Base-by-base conservation (phyloP, 2,888 invertebrate species). In the Cheiracanthium punctorium region DNA sequence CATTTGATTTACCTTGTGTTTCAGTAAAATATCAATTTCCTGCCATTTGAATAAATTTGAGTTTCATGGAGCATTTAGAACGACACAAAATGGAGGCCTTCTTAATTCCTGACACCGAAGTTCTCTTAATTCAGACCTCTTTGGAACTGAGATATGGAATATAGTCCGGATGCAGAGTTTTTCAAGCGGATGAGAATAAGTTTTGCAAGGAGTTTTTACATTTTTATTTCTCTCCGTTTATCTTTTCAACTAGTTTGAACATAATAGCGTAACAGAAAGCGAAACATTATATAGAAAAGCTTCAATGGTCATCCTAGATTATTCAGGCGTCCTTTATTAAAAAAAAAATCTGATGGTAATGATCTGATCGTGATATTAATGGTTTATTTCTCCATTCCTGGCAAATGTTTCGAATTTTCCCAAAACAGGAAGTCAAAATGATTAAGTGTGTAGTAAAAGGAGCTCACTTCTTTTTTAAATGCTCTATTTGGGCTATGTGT, bases 91-190 rank as follows among this genome's bases (percentile, higher is more conserved):
- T n/a, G n/a, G n/a, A n/a, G n/a, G n/a, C n/a, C n/a, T n/a, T n/a
- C n/a, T n/a, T n/a, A n/a, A n/a, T n/a, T n/a, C n/a, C n/a, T n/a
- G n/a, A n/a, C n/a, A n/a, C n/a, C n/a, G n/a, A n/a, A n/a, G n/a
- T n/a, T n/a, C n/a, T n/a, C n/a, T n/a, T n/a, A n/a, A n/a, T n/a
- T n/a, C n/a, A n/a, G n/a, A n/a, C n/a, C n/a, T n/a, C n/a, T n/a
- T n/a, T n/a, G n/a, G n/a, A n/a, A n/a, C n/a, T n/a, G n/a, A n/a
- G n/a, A n/a, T n/a, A n/a, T n/a, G n/a, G n/a, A n/a, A n/a, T n/a
- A n/a, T 24, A 12, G 43, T 14, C 72, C 48, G 72, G 52, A 72
- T 72, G 48, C 72, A 32, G 33, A 58, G 14, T 73, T 73, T 73
- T 73, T 33, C n/a, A 58, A 43, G 20, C 28, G 43, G 43, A 43